Evolutionary conservation across 2,113 vertebrate genomes (phyloP).

Genomic region (Enhydra lutris): DNA sequence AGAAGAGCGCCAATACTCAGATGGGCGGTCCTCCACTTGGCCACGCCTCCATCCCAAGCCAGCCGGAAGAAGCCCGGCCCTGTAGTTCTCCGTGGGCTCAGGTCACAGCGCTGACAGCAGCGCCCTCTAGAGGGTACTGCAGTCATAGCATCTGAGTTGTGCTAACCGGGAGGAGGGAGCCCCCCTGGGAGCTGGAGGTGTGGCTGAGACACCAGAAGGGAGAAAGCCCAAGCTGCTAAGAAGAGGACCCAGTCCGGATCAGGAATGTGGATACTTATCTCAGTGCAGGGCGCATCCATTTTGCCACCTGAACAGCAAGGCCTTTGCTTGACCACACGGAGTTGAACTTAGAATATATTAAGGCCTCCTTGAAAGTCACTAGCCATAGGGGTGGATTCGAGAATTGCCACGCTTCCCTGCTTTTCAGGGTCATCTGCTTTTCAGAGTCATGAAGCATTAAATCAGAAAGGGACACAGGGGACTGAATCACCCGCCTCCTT

Average conservation of each 20-base stretch:
- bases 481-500: background rate
- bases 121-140: slow-evolving; percentile 35
- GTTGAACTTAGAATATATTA: background rate
- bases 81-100: background rate
- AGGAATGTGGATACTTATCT: background rate
- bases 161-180: too few relatives aligned
- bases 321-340: background rate
- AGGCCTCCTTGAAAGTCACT: background rate
- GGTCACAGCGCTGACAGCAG: background rate
- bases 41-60: background rate
- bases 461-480: background rate
- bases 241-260: background rate
- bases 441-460: background rate
- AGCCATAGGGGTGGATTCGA: background rate
- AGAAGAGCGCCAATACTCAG: background rate
- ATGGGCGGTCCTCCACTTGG: background rate
- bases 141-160: background rate
- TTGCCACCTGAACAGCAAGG: background rate
- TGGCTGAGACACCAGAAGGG: background rate
- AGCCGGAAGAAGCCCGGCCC: background rate
- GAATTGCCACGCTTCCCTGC: background rate
- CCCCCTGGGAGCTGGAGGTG: fast-evolving
- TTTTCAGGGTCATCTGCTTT: background rate
- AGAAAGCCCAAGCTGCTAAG: background rate
- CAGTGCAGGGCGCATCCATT: background rate